A percentile compares a stretch with the other conserved stretches of the same genome.
Evolutionary conservation across 2,113 vertebrate genomes (phyloP).

Genomic region (Triplophysa tibetana): DNA sequence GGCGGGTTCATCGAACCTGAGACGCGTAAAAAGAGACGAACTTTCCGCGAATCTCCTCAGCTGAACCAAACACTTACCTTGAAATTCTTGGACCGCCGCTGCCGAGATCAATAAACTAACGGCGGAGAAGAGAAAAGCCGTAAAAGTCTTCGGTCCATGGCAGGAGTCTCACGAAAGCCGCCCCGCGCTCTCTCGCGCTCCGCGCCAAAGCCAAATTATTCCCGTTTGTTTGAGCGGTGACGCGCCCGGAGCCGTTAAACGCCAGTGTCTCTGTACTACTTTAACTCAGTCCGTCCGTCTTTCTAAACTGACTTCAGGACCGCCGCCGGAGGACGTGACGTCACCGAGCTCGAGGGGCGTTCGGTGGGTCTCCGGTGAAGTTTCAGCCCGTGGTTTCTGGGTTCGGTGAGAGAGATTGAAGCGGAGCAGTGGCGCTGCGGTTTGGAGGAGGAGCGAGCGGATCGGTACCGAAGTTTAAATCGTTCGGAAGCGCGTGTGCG

Average conservation of each 20-base stretch:
- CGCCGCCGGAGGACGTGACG: slow-evolving; percentile 51
- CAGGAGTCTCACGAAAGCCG: slow-evolving; percentile 51
- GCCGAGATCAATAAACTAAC: slow-evolving; percentile 53
- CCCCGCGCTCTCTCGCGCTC: slow-evolving; percentile 53
- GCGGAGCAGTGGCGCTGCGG: not conserved
- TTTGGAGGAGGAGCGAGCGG: too few species aligned
- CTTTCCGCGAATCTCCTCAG: not conserved
- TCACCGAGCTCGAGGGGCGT: slow-evolving; percentile 45
- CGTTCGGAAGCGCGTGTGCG: not conserved
- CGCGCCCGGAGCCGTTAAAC: slow-evolving; percentile 33
- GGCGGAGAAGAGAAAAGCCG: slow-evolving; percentile 56
- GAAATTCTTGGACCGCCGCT: slow-evolving; percentile 54
- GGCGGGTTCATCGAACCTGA: not conserved
- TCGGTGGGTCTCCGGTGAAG: slow-evolving; percentile 19
- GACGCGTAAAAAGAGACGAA: not conserved
- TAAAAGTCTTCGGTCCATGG: slow-evolving; percentile 61
- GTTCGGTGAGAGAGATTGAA: not conserved
- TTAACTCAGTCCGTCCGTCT: slow-evolving; percentile 44
- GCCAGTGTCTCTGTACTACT: slow-evolving; percentile 42
- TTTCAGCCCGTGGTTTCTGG: not conserved
- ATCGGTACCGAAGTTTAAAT: not conserved
- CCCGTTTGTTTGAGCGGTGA: slow-evolving; percentile 41
- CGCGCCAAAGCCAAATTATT: slow-evolving; percentile 44
- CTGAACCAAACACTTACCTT: slow-evolving; percentile 58
- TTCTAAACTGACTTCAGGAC: slow-evolving; percentile 45